phyloP scores from a whole-genome alignment of 1,140 invertebrate species.

The Marisa cornuarietis region DNA sequence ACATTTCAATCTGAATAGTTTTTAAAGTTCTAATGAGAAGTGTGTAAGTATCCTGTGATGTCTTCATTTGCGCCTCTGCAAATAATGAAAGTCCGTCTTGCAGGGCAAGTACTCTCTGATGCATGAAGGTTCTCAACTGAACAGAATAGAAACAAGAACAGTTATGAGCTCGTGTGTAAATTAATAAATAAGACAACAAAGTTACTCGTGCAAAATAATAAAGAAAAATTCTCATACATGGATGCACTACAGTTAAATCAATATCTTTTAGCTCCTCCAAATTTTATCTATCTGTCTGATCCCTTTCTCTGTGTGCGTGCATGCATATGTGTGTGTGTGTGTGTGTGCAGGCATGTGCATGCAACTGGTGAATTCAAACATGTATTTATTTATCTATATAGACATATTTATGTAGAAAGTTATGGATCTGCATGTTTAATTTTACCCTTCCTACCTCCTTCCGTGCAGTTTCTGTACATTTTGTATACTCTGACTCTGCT shows the following conservation, averaged over 20 bases:
- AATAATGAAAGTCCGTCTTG: conserved; percentile 44
- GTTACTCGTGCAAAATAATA: background rate
- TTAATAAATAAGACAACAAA: background rate
- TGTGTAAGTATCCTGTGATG: conserved; percentile 48
- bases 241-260: too few relatives aligned
- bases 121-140: conserved; percentile 44
- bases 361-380: background rate
- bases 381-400: background rate
- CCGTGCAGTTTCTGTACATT: conserved; percentile 50
- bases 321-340: background rate
- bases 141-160: conserved; percentile 23
- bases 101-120: conserved; percentile 42
- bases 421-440: background rate
- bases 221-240: background rate
- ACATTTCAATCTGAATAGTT: conserved; percentile 6
- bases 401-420: too few relatives aligned
- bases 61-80: conserved; percentile 53
- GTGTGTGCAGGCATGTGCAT: too few relatives aligned
- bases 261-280: too few relatives aligned
- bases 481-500: conserved; percentile 52
- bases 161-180: background rate
- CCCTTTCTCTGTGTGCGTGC: background rate
- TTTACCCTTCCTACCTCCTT: conserved; percentile 42
- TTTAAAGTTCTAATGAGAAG: conserved; percentile 40
- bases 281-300: too few relatives aligned